These are phyloP conservation scores for Strongylocentrotus purpuratus DNA, from an alignment of 35 echinoderm and acorn worm genomes.

Conservation along the genomic window DNA sequence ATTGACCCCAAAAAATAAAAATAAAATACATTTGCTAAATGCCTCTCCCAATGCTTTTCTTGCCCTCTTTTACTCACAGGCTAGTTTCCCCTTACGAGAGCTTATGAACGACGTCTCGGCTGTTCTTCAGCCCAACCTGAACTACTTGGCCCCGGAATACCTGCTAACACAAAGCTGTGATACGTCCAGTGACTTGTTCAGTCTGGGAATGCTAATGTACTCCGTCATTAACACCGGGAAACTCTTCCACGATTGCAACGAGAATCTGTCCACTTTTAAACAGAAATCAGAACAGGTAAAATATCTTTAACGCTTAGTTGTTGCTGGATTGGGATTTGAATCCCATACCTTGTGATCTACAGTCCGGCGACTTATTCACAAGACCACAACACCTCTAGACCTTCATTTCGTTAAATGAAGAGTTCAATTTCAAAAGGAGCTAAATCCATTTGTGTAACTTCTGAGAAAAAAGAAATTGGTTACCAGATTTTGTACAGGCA, in stretches of 20 bases:
- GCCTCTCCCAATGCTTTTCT: too few relatives aligned
- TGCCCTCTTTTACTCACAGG: conserved; percentile 18
- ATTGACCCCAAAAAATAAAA: too few relatives aligned
- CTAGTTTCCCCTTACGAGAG: conserved; percentile 71
- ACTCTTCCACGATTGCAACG: conserved; percentile 75
- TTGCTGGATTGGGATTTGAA: too few relatives aligned
- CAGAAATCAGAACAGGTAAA: conserved; percentile 82
- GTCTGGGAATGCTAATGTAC: conserved; percentile 93
- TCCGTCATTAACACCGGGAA: conserved; percentile 82
- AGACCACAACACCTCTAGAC: too few relatives aligned
- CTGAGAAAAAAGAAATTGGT: too few relatives aligned
- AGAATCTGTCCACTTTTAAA: conserved; percentile 75
- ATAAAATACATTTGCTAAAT: too few relatives aligned
- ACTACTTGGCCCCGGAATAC: conserved; percentile 95
- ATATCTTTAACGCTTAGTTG: too few relatives aligned
- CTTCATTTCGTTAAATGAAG: too few relatives aligned
- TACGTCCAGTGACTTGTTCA: conserved; percentile 96
- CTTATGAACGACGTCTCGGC: conserved; percentile 63
- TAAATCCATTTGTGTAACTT: too few relatives aligned
- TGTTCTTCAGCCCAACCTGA: conserved; percentile 79
- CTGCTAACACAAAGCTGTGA: conserved; percentile 88
- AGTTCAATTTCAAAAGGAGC: background rate
- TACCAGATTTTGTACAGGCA: too few relatives aligned
- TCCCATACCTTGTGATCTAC: too few relatives aligned
- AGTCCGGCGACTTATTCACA: too few relatives aligned